Evolutionary conservation across 1,140 invertebrate genomes (phyloP).

Genomic region (Andrena cerasifolii): DNA sequence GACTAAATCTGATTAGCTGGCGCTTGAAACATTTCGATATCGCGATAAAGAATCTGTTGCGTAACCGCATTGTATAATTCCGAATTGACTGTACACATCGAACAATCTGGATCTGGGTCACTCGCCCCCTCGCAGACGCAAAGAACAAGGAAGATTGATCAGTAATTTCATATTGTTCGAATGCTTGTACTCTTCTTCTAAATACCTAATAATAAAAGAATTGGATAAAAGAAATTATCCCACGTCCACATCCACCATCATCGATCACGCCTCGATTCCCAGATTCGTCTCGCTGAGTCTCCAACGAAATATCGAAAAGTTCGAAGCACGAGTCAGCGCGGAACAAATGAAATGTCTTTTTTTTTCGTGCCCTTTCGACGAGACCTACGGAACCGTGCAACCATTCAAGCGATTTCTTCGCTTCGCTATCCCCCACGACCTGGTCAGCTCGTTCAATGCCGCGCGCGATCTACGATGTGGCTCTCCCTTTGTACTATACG

Average conservation of each 20-base stretch:
- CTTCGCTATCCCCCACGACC: conserved; percentile 7
- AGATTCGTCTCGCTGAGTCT: conserved; percentile 3
- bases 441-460: conserved; percentile 5
- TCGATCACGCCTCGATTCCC: not conserved
- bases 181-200: not conserved
- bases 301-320: not conserved
- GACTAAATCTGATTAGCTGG: conserved; percentile 31
- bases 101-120: not conserved
- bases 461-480: conserved; percentile 13
- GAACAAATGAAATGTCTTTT: not conserved
- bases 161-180: not conserved
- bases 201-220: not conserved
- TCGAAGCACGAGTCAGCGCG: not conserved
- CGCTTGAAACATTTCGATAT: conserved; percentile 13
- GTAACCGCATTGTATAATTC: conserved; percentile 11
- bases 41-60: conserved; percentile 17
- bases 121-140: not conserved
- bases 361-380: not conserved
- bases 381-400: not conserved
- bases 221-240: conserved; percentile 11
- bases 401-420: conserved; percentile 3
- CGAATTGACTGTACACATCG: conserved; percentile 13
- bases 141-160: not conserved
- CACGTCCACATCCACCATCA: not conserved
- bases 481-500: conserved; percentile 54